Evolutionary conservation across 1,140 invertebrate genomes (phyloP), one percentile per base, ranked within the genome.

Genomic region (Cataglyphis hispanica): DNA sequence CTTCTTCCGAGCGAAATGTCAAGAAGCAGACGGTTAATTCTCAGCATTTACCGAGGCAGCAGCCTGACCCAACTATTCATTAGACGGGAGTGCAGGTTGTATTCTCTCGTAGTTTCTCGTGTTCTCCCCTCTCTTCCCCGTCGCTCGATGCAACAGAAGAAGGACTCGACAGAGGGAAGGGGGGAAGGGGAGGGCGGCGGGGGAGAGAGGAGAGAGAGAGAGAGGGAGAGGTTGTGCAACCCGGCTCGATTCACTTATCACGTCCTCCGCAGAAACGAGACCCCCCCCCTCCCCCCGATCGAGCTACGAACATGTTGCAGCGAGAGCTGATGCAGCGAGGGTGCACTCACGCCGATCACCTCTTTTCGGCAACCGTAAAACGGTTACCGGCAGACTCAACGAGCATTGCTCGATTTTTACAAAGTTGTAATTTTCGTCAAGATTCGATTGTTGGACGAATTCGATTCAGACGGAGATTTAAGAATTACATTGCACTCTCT

Each of bases 1-100:
- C 77, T 70, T 91, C 85, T 87, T 87, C 85, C 64, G 87, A 91
- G 87, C 89, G 80, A 93, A 93, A 93, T 93, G 92, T 92, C 91
- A 93, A 92, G 92, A 91, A 91, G 86, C 85, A 88, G 89, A 88
- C 90, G 89, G 90, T 92, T 91, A 93, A 92, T 92, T 91, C 91
- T 92, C 89, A 92, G 86, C 89, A 89, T 93, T 92, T 91, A 90
- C 88, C 86, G 77, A 89, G 86, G 86, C 88, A 86, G 77, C 77
- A 88, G 89, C 90, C 86, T 91, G 90, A 89, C 85, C 92, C 88
- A 91, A 93, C 91, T 92, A 93, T 93, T 93, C 91, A 93, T 93
- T 94, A 94, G 92, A 93, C 91, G 74, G 90, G 86, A 92, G 91
- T 91, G 89, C 88, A 87, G 91, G 85, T 86, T 92, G 87, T 87